Conservation (phyloP, 1,140 invertebrate species). For the Pollicipes pollicipes region DNA sequence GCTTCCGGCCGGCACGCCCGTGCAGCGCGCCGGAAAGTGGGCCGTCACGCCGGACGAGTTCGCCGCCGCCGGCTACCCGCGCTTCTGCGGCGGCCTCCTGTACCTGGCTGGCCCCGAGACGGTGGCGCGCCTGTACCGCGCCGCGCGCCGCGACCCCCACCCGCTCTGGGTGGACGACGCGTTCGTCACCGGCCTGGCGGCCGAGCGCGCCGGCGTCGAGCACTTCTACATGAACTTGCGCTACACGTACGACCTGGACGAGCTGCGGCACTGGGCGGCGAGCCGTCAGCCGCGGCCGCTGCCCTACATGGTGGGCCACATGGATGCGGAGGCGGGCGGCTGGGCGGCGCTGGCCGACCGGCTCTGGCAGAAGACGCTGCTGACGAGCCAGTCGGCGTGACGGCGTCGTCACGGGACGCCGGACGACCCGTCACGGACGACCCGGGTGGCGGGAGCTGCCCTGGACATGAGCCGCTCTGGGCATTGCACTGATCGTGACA, state of each 20-base stretch:
- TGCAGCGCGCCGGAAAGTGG: conserved; percentile 29
- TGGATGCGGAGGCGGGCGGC: conserved; percentile 17
- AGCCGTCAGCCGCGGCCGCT: conserved; percentile 9
- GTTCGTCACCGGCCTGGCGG: conserved; percentile 31
- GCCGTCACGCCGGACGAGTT: conserved; percentile 24
- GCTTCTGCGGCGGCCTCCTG: conserved; percentile 31
- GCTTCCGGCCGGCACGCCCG: conserved; percentile 23
- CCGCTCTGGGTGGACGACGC: conserved; percentile 37
- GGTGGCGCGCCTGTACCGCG: conserved; percentile 25
- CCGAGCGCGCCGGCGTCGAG: conserved; percentile 20
- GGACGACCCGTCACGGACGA: too few relatives aligned
- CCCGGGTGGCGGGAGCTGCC: too few relatives aligned
- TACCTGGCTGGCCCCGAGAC: conserved; percentile 25
- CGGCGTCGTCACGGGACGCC: too few relatives aligned
- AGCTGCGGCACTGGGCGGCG: conserved; percentile 22
- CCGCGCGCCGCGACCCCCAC: conserved; percentile 21
- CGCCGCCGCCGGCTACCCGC: conserved; percentile 23
- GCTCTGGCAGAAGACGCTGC: background rate
- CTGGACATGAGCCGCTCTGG: too few relatives aligned
- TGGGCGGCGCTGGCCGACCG: conserved; percentile 8
- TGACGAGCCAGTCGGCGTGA: background rate
- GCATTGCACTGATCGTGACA: too few relatives aligned
- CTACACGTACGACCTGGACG: conserved; percentile 23
- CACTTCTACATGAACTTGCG: conserved; percentile 26
- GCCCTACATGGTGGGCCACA: conserved; percentile 20